Percentiles rank a stretch among this genome's conserved stretches.
These are phyloP conservation scores for Gymnarchus niloticus DNA, from an alignment of 2,113 vertebrate genomes.

Conservation along the genomic window DNA sequence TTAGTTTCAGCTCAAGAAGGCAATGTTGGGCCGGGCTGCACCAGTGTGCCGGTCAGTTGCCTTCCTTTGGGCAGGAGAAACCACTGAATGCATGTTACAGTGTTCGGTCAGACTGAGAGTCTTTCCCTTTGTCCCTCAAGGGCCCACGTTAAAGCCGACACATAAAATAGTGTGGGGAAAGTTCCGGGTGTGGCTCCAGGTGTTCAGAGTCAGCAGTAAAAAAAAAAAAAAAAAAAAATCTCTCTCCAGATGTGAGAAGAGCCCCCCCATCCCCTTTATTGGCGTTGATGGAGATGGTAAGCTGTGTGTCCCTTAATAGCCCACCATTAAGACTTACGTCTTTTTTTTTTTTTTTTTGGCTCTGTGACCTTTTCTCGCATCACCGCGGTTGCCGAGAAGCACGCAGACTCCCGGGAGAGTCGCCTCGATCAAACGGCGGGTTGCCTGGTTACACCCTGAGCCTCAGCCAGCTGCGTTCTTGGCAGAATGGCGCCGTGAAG, in stretches of 20 bases:
- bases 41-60: not conserved
- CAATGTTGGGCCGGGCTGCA: not conserved
- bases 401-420: not conserved
- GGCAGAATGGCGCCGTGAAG: not conserved
- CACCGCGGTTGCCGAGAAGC: not conserved
- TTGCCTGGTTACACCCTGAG: not conserved
- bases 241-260: not conserved
- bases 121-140: too few species aligned
- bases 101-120: too few species aligned
- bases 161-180: not conserved
- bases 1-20: not conserved
- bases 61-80: not conserved
- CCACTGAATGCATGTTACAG: not conserved
- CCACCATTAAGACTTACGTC: not conserved
- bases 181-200: not conserved
- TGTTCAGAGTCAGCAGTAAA: conserved; percentile 5
- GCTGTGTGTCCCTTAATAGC: not conserved
- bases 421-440: not conserved
- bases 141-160: not conserved
- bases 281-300: not conserved
- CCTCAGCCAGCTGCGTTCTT: not conserved
- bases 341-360: not conserved
- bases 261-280: not conserved
- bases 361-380: not conserved
- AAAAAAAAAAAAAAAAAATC: not conserved